Base-by-base conservation (phyloP, 2,888 invertebrate species). In the Lithosia quadra region DNA sequence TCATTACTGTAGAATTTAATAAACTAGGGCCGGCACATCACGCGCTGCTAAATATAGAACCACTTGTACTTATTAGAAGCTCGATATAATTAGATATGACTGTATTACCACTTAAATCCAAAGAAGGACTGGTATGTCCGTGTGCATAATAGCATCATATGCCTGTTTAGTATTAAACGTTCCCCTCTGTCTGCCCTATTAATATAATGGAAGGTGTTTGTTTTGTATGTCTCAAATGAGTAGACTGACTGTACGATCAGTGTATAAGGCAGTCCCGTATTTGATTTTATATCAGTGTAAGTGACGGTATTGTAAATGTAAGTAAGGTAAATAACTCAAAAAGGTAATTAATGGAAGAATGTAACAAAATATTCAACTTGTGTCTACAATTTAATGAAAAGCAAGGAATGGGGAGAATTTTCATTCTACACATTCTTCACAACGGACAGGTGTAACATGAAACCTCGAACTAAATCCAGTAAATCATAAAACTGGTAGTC, bases 11-110 rank as follows among this genome's bases (percentile, higher is more conserved):
- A 67, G 58, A 67, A 72, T 61, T 86, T 85, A 87, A 87, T 87
- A 88, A 85, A 86, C 85, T 82, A 79, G 81, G 84, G 77, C 79
- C 81, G 39, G 60, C 59, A 64, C 34, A 87, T 84, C 83, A 87
- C 84, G 86, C 87, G 86, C 80, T 81, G 85, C 88, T 90, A 90
- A 88, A 89, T 90, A 90, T 89, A 91, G 88, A 79, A 78, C 86
- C 87, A 88, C 88, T 90, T 88, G 84, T 78, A 80, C 80, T 83
- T 86, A 86, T 86, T 87, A 88, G 79, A 84, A 83, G 82, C 76
- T 82, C 76, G 75, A 82, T 89, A 87, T 87, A 87, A 86, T 88
- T 86, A 87, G 83, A 84, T 77, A 81, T 78, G 81, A 79, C 80
- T 87, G 84, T 84, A 86, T 83, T 75, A 77, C 83, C 81, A 81